Percentiles rank a stretch among this genome's conserved stretches.
phyloP scores from a whole-genome alignment of 2,888 invertebrate species.

The Galerucella pusilla region DNA sequence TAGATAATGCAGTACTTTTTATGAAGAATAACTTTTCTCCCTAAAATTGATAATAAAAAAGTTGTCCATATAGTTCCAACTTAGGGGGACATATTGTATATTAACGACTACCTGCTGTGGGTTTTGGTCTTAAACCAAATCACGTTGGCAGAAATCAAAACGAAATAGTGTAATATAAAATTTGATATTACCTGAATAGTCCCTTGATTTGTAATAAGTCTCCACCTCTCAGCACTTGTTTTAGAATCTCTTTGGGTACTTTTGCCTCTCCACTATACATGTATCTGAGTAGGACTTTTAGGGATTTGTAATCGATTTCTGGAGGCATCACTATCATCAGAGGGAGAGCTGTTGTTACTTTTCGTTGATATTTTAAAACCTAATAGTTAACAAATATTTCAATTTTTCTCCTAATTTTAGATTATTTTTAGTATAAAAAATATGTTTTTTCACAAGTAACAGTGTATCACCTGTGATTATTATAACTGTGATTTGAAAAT shows the following conservation, averaged over 20 bases:
- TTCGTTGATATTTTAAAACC: slow-evolving; percentile 51
- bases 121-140: no score
- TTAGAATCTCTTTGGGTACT: slow-evolving; percentile 85
- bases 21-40: no score
- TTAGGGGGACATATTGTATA: no score
- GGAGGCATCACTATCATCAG: slow-evolving; percentile 82
- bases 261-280: slow-evolving; percentile 87
- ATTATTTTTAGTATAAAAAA: background rate
- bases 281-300: slow-evolving; percentile 85
- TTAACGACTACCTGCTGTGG: no score
- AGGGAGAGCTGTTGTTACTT: slow-evolving; percentile 59
- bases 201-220: slow-evolving; percentile 85
- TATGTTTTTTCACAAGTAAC: background rate
- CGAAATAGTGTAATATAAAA: background rate
- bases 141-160: no score
- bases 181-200: slow-evolving; percentile 70
- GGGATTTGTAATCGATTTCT: slow-evolving; percentile 82
- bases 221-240: slow-evolving; percentile 83
- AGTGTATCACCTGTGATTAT: no score
- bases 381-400: no score
- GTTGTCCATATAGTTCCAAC: no score
- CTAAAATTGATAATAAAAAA: no score
- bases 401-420: no score
- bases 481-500: no score
- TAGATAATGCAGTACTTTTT: no score